These are phyloP conservation scores for Drosophila subquinaria DNA, from an alignment of 2,888 invertebrate species.

Conservation along the genomic window DNA sequence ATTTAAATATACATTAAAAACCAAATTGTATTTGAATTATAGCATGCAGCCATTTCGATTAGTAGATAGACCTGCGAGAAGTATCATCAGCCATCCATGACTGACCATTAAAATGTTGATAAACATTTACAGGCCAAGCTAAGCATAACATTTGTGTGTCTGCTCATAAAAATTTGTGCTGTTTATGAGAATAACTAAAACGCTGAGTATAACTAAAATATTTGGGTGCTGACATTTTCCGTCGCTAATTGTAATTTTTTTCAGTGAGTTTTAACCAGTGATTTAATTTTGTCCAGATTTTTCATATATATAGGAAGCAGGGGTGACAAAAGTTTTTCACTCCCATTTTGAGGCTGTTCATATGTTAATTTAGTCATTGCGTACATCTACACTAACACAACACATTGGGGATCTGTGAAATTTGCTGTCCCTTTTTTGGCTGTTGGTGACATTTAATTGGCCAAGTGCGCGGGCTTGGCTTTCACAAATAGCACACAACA, in stretches of 20 bases:
- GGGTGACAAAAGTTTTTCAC: not conserved
- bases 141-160: conserved; percentile 48
- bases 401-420: conserved; percentile 24
- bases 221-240: not conserved
- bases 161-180: conserved; percentile 13
- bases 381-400: conserved; percentile 20
- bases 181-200: not conserved
- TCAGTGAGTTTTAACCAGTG: not conserved
- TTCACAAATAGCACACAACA: conserved; percentile 66
- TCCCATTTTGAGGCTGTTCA: conserved; percentile 33
- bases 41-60: conserved; percentile 12
- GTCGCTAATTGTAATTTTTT: not conserved
- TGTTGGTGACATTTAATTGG: conserved; percentile 59
- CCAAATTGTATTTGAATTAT: conserved; percentile 11
- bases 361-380: conserved; percentile 55
- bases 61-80: not conserved
- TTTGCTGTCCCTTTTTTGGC: conserved; percentile 19
- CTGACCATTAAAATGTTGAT: conserved; percentile 19
- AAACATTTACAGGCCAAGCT: conserved; percentile 54
- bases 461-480: conserved; percentile 68
- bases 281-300: not conserved
- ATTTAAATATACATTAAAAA: conserved; percentile 42
- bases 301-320: too few species aligned
- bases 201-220: not conserved
- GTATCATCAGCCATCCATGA: conserved; percentile 15